Evolutionary conservation across 64 coral and sea anemone species (phyloP), one percentile per base, ranked within the genome.

Genomic region (Montipora efflorescens): DNA sequence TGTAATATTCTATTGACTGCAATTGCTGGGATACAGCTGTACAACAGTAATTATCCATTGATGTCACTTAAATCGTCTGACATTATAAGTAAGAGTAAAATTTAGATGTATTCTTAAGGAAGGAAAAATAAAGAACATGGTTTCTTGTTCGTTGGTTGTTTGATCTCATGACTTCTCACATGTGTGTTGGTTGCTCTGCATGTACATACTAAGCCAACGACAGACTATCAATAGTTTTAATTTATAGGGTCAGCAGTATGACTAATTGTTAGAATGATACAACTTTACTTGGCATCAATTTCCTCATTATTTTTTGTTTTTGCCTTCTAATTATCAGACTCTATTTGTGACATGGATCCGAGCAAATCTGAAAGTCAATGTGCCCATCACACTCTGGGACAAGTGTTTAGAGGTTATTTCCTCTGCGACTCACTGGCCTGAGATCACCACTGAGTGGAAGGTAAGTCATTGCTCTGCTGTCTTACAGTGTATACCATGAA

Each of bases 301-400:
- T 64, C 61, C 61, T 64, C 4, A 15, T 64, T 64, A 7, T 7
- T 55, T 5, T 55, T 7, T 10, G 10, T 64, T 7, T 15, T 20
- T 72, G 8, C 48, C 20, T 67, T 12, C 7, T 62, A 67, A 83
- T 25, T 46, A 58, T 22, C 47, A 98, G 97, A 98, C 97, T 20
- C 52, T 98, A 78, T 98, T 98, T 98, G 97, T 98, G 48, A 98
- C 97, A n/a, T 98, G 97, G 97, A 98, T 98, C 43, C 91, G 97
- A 77, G 97, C 97, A 22, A 98, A 98, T 79, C 92, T 98, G 7
- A 96, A 91, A 47, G 97, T 98, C 45, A 95, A 93, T 14, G 76
- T 98, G 43, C 90, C 94, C 2, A 73, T 93, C 13, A 69, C 80
- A 67, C 76, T 98, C 48, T 98, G 97, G 97, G 94, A 98, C 79